These are phyloP conservation scores for Agonopterix arenella DNA, from an alignment of 2,888 invertebrate genomes.

Conservation along the genomic window DNA sequence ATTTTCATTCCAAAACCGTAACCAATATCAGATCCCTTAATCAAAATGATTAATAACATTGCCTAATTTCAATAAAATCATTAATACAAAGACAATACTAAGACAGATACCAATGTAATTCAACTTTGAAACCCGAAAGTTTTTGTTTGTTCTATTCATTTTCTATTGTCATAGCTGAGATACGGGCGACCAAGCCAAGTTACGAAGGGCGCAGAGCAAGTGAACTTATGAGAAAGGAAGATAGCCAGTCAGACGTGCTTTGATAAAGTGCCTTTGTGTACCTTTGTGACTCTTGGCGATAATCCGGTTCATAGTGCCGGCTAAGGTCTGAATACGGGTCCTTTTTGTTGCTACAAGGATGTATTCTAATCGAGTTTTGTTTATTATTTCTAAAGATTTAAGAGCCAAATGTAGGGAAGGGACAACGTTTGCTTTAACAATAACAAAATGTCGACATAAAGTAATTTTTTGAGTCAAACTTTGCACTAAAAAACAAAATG, in stretches of 20 bases:
- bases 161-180: constrained; percentile 5
- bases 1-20: no score
- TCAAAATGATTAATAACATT: background rate
- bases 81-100: constrained; percentile 7
- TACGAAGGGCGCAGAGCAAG: constrained; percentile 29
- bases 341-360: constrained; percentile 28
- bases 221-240: constrained; percentile 37
- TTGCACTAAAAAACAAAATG: no score
- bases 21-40: no score
- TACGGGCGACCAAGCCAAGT: constrained; percentile 22
- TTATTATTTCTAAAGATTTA: no score
- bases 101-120: constrained; percentile 2
- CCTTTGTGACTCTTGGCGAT: constrained; percentile 51
- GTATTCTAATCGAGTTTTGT: no score
- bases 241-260: constrained; percentile 49
- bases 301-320: constrained; percentile 43
- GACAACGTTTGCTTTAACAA: no score
- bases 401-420: background rate
- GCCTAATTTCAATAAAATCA: background rate
- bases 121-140: constrained; percentile 9
- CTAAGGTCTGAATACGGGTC: constrained; percentile 32
- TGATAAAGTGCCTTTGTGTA: constrained; percentile 62
- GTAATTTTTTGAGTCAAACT: no score
- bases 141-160: constrained; percentile 11
- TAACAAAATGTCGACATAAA: no score